These are phyloP conservation scores for Cassiopea xamachana DNA, from an alignment of 30 jellyfish, hydroid and myxozoan species.

Conservation along the genomic window DNA sequence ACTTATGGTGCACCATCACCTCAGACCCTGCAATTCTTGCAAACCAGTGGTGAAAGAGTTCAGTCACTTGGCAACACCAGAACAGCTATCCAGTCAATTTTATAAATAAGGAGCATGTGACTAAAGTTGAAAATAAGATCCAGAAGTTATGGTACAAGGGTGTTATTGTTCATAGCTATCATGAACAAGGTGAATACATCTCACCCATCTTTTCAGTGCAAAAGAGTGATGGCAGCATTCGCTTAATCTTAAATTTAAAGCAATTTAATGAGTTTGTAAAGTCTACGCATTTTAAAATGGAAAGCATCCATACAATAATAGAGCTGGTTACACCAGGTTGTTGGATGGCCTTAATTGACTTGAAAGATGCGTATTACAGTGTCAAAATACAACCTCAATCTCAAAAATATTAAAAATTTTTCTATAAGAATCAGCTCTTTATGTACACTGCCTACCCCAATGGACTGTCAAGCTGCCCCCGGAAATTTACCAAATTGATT, in stretches of 20 bases:
- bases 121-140: background rate
- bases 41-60: background rate
- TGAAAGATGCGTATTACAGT: conserved; percentile 33
- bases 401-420: conserved; percentile 20
- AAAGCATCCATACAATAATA: background rate
- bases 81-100: background rate
- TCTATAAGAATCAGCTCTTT: background rate
- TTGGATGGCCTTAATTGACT: conserved; percentile 28
- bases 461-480: conserved; percentile 55
- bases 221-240: conserved; percentile 47
- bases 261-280: conserved; percentile 12
- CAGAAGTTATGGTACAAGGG: background rate
- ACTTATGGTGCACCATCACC: background rate
- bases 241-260: conserved; percentile 41
- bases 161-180: background rate
- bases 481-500: conserved; percentile 38
- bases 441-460: conserved; percentile 7
- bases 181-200: conserved; percentile 24
- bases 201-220: conserved; percentile 38
- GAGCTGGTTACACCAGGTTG: conserved; percentile 27
- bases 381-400: conserved; percentile 17
- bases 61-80: background rate
- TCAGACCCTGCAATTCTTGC: background rate
- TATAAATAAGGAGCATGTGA: background rate
- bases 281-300: conserved; percentile 53